Base-by-base conservation (phyloP, 2,113 vertebrate genomes). In the Seriola dumerili region DNA sequence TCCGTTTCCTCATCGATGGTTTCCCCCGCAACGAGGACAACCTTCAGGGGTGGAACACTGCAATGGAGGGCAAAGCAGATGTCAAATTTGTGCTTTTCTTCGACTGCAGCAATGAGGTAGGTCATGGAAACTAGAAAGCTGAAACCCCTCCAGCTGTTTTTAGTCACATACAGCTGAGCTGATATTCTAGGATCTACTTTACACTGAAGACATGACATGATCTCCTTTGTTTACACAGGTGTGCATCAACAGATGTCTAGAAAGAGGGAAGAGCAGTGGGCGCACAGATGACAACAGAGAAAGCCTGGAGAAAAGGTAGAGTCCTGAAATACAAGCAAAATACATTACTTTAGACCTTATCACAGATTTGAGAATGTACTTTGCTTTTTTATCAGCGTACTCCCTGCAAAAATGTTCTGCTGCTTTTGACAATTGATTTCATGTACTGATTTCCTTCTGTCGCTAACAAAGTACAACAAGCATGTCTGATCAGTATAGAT, bases 1-100 rank as follows among this genome's bases (percentile, higher is more conserved):
- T 96, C 91, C 96, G 96, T 76, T 99, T 99, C 93, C 97, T 99
- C 80, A 99, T 99, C 83, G 98, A 99, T 78, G 98, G 98, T 54
- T 99, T 99, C 90, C 98, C 98, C 44, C 97, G 98, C 76, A 99
- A 99, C 81, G 93, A 99, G 93, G 97, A 99, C 94, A 99, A 99
- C 93, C 96, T 99, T 84, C 95, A 97, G 90, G 98, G 98, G 38
- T 99, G 98, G 98, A 96, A 92, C 58, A 94, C 68, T 3, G 96
- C 95, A 63, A 99, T 99, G 98, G 95, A 97, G 46, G 96, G 92
- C 81, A 97, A 97, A 81, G 97, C 97, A 0, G 96, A 98, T 78
- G 96, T 99, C 88, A 97, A 97, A 90, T 99, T 99, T 86, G 97
- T 99, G 90, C 96, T 99, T 34, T 99, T 99, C 93, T 99, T 99